These are phyloP conservation scores for Chlorocebus sabaeus DNA, from an alignment of 2,113 vertebrate species.

Conservation along the genomic window DNA sequence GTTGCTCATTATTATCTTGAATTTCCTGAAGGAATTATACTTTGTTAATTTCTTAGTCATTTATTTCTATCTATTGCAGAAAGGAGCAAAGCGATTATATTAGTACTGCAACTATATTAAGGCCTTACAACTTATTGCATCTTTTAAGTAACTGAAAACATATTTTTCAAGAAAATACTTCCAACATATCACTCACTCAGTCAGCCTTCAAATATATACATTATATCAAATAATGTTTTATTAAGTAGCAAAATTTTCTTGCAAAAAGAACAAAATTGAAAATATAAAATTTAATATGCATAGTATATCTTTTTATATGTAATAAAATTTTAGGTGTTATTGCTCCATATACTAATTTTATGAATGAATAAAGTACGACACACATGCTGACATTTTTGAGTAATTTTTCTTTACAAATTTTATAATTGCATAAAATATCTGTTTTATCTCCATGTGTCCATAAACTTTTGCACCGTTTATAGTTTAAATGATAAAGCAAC, in stretches of 20 bases:
- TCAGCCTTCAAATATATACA: background rate
- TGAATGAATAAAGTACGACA: too few relatives aligned
- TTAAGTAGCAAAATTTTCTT: too few relatives aligned
- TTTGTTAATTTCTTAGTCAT: background rate
- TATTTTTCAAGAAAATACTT: background rate
- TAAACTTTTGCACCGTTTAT: background rate
- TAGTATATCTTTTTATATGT: too few relatives aligned
- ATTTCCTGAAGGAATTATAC: constrained; percentile 7
- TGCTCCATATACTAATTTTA: too few relatives aligned
- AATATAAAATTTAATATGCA: too few relatives aligned
- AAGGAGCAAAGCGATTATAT: background rate
- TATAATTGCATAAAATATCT: background rate
- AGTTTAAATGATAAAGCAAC: background rate
- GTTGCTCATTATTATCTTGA: background rate
- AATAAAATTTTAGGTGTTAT: too few relatives aligned
- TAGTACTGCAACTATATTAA: background rate
- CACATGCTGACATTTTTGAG: too few relatives aligned
- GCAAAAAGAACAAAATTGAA: too few relatives aligned
- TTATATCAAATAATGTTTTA: background rate
- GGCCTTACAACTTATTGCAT: background rate
- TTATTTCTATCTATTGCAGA: background rate
- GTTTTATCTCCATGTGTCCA: accelerated
- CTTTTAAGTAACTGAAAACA: background rate
- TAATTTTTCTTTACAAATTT: too few relatives aligned
- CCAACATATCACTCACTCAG: too few relatives aligned